Evolutionary conservation across 2,888 invertebrate genomes (phyloP).

Genomic region (Unio delphinus): DNA sequence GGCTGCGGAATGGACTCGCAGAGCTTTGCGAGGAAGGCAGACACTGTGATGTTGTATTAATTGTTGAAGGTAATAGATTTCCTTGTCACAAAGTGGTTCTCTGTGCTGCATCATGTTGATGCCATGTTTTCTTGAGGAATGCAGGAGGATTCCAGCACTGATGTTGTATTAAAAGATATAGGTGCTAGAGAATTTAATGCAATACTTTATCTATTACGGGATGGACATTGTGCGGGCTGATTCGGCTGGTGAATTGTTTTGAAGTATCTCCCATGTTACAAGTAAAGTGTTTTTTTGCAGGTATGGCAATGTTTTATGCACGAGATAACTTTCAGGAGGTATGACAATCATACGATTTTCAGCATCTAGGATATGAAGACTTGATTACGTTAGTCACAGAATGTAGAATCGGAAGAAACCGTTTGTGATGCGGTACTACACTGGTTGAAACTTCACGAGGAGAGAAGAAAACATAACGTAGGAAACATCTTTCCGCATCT

Average conservation of each 20-base stretch:
- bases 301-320: constrained; percentile 2
- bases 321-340: constrained; percentile 30
- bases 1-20: too few species aligned
- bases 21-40: too few species aligned
- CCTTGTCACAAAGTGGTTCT: too few species aligned
- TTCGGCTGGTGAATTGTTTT: constrained; percentile 29
- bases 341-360: constrained; percentile 21
- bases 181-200: constrained; percentile 20
- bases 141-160: constrained; percentile 28
- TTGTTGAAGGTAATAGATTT: too few species aligned
- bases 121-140: too few species aligned
- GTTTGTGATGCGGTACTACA: constrained; percentile 27
- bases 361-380: constrained; percentile 32
- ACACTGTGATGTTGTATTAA: too few species aligned
- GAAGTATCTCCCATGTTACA: constrained; percentile 30
- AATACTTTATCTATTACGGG: constrained; percentile 31
- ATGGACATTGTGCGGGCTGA: constrained; percentile 20
- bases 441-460: constrained; percentile 29
- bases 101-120: too few species aligned
- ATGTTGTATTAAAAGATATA: constrained; percentile 21
- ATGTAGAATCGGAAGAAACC: constrained; percentile 22
- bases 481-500: constrained; percentile 23
- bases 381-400: constrained; percentile 26
- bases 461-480: constrained; percentile 11
- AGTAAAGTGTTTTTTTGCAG: constrained; percentile 22